Evolutionary conservation across 1,140 invertebrate genomes (phyloP).

Genomic region (Drosophila ogumai): DNA sequence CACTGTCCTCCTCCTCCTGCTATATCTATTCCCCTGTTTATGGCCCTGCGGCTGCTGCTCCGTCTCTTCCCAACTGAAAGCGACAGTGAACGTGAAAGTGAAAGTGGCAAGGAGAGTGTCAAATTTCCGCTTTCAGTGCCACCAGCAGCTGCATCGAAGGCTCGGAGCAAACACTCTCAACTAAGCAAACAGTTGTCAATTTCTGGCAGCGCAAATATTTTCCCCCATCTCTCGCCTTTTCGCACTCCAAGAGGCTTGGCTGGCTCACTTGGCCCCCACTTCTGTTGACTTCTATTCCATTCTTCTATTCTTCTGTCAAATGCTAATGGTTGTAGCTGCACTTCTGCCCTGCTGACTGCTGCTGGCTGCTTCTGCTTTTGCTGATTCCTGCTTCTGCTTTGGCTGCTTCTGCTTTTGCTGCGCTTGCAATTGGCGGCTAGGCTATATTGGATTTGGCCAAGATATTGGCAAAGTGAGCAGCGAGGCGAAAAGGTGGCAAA

Average conservation of each 20-base stretch:
- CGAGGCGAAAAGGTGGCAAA: slow-evolving; percentile 36
- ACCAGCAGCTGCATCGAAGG: slow-evolving; percentile 32
- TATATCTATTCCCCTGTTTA: slow-evolving; percentile 30
- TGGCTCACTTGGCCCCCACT: slow-evolving; percentile 56
- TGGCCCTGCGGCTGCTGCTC: slow-evolving; percentile 14
- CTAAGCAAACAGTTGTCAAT: slow-evolving; percentile 83
- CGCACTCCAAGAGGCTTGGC: slow-evolving; percentile 43
- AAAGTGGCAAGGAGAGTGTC: slow-evolving; percentile 76
- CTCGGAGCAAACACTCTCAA: slow-evolving; percentile 72
- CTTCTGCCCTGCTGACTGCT: slow-evolving; percentile 10
- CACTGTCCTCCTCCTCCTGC: not conserved
- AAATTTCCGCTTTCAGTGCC: slow-evolving; percentile 74
- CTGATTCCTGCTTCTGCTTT: slow-evolving; percentile 20
- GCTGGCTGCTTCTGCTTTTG: not conserved
- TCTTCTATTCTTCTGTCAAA: slow-evolving; percentile 45
- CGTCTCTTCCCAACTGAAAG: not conserved
- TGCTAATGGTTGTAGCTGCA: slow-evolving; percentile 54
- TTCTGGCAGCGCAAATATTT: slow-evolving; percentile 78
- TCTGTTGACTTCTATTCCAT: slow-evolving; percentile 60
- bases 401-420: not conserved
- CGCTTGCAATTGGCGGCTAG: slow-evolving; percentile 16
- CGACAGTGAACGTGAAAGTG: slow-evolving; percentile 35
- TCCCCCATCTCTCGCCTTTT: slow-evolving; percentile 76
- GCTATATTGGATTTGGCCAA: slow-evolving; percentile 64
- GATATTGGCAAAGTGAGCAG: slow-evolving; percentile 43